Evolutionary conservation across 2,888 invertebrate species (phyloP), one percentile per base, ranked within the genome.

Genomic region (Acrobasis repandana): DNA sequence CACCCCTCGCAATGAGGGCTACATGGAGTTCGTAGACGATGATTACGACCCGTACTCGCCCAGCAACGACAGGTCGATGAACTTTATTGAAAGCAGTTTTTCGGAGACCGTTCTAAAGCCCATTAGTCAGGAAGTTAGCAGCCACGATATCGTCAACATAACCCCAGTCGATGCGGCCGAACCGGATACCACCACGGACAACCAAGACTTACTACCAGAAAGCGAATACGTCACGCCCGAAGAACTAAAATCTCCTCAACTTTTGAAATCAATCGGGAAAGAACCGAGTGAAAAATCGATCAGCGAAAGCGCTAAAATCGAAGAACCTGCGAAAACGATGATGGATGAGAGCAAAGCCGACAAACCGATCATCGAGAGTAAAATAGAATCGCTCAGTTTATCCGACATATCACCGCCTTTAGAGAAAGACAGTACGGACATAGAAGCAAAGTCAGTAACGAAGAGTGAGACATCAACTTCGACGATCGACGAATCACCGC

Each of bases 51-150:
- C 67, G 2, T 85, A 80, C 66, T 86, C 86, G 14, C 88, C 89
- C 0, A 80, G 77, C 50, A 89, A 92, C 67, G 90, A 92, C 66
- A 84, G 93, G 28, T 90, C 90, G 28, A 90, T 94, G 76, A 93
- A 94, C 74, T 94, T 93, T 67, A 94, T 94, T 58, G 94, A 94
- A 70, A 76, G 87, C 60, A 85, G 78, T 63, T 88, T 85, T 68
- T 85, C 87, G 6, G 91, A 90, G 65, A 88, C 85, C 0, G 80
- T 88, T 9, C 72, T 85, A 15, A 83, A 81, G 64, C 85, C 88
- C n/a, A 68, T 68, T 43, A 73, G 70, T 50, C 73, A 73, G 58
- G 78, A 75, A 46, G 65, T 67, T 61, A 65, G 60, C 65, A 47
- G 54, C 10, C 57, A 56, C 16, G 60, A 56, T 18, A 28, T 52